Conservation (phyloP, 2,797 vertebrate genomes). For the Acanthurus leucopareius region DNA sequence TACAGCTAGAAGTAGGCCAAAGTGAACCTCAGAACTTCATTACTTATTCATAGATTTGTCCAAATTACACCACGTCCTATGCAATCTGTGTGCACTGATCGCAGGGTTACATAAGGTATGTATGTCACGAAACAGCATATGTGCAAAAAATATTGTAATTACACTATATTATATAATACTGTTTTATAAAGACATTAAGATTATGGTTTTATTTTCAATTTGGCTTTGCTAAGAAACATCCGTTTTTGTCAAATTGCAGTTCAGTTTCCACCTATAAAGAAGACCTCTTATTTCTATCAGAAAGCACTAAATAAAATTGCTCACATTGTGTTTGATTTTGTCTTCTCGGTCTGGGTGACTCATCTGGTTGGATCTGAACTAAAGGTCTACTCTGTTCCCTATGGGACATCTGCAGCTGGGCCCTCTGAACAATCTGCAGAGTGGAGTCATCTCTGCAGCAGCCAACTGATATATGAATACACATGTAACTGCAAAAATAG, state of each 20-base stretch:
- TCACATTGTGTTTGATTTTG: slow-evolving; percentile 53
- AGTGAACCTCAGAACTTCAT: slow-evolving; percentile 63
- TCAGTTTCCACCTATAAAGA: slow-evolving; percentile 1
- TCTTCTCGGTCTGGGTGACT: slow-evolving; percentile 62
- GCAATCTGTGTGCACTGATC: slow-evolving; percentile 51
- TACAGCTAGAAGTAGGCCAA: slow-evolving; percentile 64
- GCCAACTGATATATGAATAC: slow-evolving; percentile 35
- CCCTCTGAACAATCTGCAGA: slow-evolving; percentile 59
- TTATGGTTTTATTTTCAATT: background rate
- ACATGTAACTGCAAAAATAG: slow-evolving; percentile 15
- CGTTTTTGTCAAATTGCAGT: background rate
- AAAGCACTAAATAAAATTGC: slow-evolving; percentile 42
- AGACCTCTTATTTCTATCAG: slow-evolving; percentile 16
- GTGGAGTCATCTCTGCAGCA: slow-evolving; percentile 40
- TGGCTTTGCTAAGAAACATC: background rate
- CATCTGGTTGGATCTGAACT: slow-evolving; percentile 76
- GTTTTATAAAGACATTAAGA: slow-evolving; percentile 3
- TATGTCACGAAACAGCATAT: background rate
- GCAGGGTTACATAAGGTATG: slow-evolving; percentile 33
- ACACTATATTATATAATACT: background rate
- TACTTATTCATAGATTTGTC: slow-evolving; percentile 72
- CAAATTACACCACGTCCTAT: slow-evolving; percentile 50
- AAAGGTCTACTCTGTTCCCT: slow-evolving; percentile 69
- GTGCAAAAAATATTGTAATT: slow-evolving; percentile 2
- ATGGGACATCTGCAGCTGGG: slow-evolving; percentile 74